Percentiles rank a stretch among this genome's conserved stretches.
These are phyloP conservation scores for Orchesella cincta DNA, from an alignment of 1,140 invertebrate species.

Conservation along the genomic window DNA sequence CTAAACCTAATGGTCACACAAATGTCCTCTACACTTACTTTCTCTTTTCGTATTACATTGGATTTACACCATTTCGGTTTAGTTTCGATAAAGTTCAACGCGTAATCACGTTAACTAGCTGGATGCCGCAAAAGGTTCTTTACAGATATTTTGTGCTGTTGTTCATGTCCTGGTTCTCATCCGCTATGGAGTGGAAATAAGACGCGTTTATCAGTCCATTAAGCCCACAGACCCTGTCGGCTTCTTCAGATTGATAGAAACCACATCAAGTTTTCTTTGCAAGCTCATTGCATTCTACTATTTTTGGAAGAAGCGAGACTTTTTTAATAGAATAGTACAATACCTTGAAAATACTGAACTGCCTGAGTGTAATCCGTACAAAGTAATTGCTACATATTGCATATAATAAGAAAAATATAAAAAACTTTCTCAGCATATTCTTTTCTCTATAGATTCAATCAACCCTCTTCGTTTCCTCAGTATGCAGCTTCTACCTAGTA, in stretches of 20 bases:
- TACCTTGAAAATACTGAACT: background rate
- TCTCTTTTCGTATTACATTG: background rate
- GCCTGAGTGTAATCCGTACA: background rate
- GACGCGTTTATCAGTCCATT: background rate
- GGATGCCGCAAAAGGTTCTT: background rate
- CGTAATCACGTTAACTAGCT: background rate
- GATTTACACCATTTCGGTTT: background rate
- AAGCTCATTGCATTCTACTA: background rate
- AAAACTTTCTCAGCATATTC: background rate
- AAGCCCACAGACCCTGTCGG: background rate
- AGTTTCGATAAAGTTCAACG: background rate
- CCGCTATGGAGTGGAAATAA: background rate
- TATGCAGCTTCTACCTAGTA: background rate
- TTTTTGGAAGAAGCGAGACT: background rate
- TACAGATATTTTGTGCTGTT: background rate
- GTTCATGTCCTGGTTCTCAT: background rate
- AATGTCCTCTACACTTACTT: conserved; percentile 4
- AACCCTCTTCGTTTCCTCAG: background rate
- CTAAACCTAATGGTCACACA: background rate
- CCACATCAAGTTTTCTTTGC: background rate
- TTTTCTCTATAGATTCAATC: background rate
- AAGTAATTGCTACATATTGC: background rate
- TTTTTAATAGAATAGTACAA: background rate
- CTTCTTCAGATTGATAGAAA: background rate
- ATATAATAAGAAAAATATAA: background rate